phyloP scores from a whole-genome alignment of 2,797 vertebrate species.

The Cheirogaleus major region DNA sequence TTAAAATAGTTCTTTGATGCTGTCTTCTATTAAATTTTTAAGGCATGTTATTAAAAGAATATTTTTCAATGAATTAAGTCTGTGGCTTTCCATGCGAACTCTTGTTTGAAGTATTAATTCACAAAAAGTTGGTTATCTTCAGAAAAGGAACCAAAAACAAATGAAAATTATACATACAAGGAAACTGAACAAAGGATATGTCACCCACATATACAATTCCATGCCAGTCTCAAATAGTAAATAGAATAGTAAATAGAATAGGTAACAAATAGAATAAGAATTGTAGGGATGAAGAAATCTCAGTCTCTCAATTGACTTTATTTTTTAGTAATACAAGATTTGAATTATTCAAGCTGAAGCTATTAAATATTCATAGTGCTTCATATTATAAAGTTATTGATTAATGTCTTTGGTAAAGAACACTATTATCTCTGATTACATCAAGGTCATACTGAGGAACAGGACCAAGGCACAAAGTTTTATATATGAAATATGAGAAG shows the following conservation, averaged over 20 bases:
- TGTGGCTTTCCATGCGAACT: constrained; percentile 18
- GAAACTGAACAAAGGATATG: background rate
- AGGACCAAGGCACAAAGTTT: constrained; percentile 61
- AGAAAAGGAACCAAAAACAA: constrained; percentile 64
- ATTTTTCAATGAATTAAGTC: background rate
- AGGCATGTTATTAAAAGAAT: constrained; percentile 24
- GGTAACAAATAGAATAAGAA: background rate
- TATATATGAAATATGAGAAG: constrained; percentile 68
- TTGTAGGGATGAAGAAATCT: background rate
- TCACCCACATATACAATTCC: background rate
- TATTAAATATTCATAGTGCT: constrained; percentile 71
- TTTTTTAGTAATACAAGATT: constrained; percentile 67
- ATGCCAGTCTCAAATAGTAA: background rate
- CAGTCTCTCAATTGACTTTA: constrained; percentile 58
- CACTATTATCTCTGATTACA: constrained; percentile 77
- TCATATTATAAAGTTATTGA: constrained; percentile 74
- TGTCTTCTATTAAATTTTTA: constrained; percentile 15
- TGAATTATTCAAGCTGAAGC: constrained; percentile 76
- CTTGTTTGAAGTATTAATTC: constrained; percentile 36
- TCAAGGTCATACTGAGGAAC: constrained; percentile 71
- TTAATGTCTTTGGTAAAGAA: constrained; percentile 71
- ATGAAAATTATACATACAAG: background rate
- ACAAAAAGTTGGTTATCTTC: constrained; percentile 18
- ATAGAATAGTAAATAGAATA: background rate
- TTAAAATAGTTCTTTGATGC: background rate